Evolutionary conservation across 2,113 vertebrate genomes (phyloP), one percentile per base, ranked within the genome.

Genomic region (Amazona vittata): DNA sequence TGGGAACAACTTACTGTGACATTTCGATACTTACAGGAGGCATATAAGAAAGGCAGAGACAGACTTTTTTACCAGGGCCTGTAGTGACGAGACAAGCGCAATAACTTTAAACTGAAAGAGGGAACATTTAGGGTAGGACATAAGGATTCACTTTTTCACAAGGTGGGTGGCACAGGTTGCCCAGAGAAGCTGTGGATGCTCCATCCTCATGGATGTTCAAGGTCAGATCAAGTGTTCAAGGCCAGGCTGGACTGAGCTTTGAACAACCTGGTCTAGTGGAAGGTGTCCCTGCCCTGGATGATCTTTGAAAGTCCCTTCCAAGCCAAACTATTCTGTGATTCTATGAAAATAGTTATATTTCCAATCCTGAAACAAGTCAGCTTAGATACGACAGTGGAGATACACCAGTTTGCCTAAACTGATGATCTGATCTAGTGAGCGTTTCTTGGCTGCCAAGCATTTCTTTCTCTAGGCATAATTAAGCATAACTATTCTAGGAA

Each of bases 391-490:
- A 64, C 33, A 75, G 25, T 16, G 41, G 50, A 96, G 17, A 46
- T 22, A 50, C 0, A 2, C 22, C 70, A 73, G 15, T 89, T 64
- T 82, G 33, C 46, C 69, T 67, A 59, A 77, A 69, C 3, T 60
- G 17, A 55, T 68, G 31, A 13, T 78, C 65, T 89, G 57, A 31
- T 41, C 35, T 62, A 18, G 12, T 78, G 10, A 75, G 13, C 5
- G 19, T 63, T 89, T 89, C 44, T 79, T 82, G 62, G 28, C 53
- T 76, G 47, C 57, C 78, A 31, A 71, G 11, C 24, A 62, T 83
- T 69, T 82, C 14, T 89, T 76, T 93, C 44, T 79, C 10, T 31
- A 87, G 41, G 37, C 44, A n/a, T 80, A 93, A 57, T n/a, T 75
- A 60, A 77, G 53, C 44, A 43, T n/a, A 89, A 70, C 31, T 63